Evolutionary conservation across 2,113 vertebrate genomes (phyloP), one percentile per base, ranked within the genome.

Genomic region (Fregata magnificens): DNA sequence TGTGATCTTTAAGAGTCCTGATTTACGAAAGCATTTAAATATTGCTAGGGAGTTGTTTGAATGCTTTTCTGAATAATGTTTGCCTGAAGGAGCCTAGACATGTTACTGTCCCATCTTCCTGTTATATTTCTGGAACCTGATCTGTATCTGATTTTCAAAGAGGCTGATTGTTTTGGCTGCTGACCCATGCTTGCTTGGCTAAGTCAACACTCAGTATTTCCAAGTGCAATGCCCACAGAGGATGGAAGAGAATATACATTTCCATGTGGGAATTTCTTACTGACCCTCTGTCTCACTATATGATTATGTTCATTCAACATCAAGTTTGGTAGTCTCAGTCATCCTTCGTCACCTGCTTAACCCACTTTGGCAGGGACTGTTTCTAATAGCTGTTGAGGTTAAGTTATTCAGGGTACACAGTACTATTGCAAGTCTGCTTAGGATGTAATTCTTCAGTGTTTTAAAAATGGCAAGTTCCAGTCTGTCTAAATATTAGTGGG

Each of bases 1-100:
- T 20, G 28, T 83, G 67, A 71, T 47, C 55, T 70, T 78, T 74
- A 55, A 63, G 38, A 17, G 14, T 24, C 16, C 1, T 0, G 0
- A 50, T 63, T 83, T 50, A 38, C 4, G 4, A 81, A 92, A 83
- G n/a, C 11, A n/a, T 53, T 62, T 53, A 40, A 82, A 70, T 66
- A 74, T 66, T 70, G 17, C 18, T 25, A n/a, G 71, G 0, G 6
- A 73, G 32, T 26, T 53, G 20, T 32, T 72, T 28, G 40, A n/a
- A n/a, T 38, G 5, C 8, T 90, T 86, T 73, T 90, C 47, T 62
- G 36, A 70, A 47, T 7, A 58, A 9, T 0, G 3, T 83, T 95
- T 88, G 11, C 28, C 53, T 45, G 42, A 28, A 81, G 45, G 25
- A 83, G 18, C 26, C 38, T 56, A 61, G 53, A 20, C 53, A 32